Conservation (phyloP, 2,797 vertebrate species). For the Lutjanus campechanus region DNA sequence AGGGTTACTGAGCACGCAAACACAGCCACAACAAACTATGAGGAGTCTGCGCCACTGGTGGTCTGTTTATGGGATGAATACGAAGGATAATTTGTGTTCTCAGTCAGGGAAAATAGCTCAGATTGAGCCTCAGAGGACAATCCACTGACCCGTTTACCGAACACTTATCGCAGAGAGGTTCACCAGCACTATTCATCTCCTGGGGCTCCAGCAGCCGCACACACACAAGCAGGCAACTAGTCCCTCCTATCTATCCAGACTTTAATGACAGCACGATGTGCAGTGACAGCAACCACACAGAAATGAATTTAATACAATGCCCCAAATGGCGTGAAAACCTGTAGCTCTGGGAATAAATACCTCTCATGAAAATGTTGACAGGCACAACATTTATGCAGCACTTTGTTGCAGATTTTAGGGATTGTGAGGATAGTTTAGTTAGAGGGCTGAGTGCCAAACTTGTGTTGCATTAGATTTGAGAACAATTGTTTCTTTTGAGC, state of each 20-base stretch:
- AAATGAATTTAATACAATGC: constrained; percentile 66
- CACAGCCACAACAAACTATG: constrained; percentile 64
- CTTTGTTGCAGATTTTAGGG: constrained; percentile 34
- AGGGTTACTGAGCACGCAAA: constrained; percentile 52
- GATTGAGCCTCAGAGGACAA: constrained; percentile 79
- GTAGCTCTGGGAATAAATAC: constrained; percentile 31
- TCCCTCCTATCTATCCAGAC: constrained; percentile 66
- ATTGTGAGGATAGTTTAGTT: constrained; percentile 38
- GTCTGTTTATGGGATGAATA: constrained; percentile 80
- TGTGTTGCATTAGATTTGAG: constrained; percentile 35
- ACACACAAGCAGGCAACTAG: constrained; percentile 57
- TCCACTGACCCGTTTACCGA: constrained; percentile 81
- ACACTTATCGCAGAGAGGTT: constrained; percentile 83
- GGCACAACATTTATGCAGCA: constrained; percentile 40
- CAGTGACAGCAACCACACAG: constrained; percentile 60
- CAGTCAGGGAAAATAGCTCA: constrained; percentile 80
- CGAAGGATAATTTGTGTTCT: constrained; percentile 80
- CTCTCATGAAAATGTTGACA: constrained; percentile 32
- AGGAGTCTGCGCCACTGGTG: constrained; percentile 64
- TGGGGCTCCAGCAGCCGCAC: constrained; percentile 64
- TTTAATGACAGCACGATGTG: constrained; percentile 69
- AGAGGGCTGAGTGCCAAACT: constrained; percentile 22
- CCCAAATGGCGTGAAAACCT: constrained; percentile 44
- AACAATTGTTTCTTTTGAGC: constrained; percentile 21
- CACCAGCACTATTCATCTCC: constrained; percentile 75